Percentiles rank a stretch among this genome's conserved stretches.
These are phyloP conservation scores for Hypomecis atomaria DNA, from an alignment of 2,888 invertebrate genomes.

Conservation along the genomic window DNA sequence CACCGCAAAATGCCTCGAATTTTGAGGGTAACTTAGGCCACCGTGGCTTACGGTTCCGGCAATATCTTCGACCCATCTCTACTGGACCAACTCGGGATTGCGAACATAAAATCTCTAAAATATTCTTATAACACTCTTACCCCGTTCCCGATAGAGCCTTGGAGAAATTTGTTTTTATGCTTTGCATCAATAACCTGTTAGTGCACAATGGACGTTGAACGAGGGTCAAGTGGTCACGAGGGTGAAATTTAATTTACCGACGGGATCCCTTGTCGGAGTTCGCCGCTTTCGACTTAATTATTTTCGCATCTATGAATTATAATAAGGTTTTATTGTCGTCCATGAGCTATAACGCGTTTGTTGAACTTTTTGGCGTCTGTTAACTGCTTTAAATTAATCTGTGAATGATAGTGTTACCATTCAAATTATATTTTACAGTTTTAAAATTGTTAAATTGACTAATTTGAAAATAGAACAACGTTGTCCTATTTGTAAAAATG, in stretches of 20 bases:
- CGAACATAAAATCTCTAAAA: constrained; percentile 23
- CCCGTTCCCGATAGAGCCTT: constrained; percentile 32
- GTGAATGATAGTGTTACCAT: background rate
- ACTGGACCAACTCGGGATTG: background rate
- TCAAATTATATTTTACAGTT: background rate
- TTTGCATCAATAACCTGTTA: constrained; percentile 66
- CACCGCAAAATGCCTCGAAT: no score
- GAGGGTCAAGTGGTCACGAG: constrained; percentile 68
- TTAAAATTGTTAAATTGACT: background rate
- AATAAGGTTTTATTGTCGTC: constrained; percentile 49
- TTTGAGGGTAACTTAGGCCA: no score
- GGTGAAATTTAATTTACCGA: constrained; percentile 70
- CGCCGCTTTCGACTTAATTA: constrained; percentile 65
- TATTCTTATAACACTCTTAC: constrained; percentile 33
- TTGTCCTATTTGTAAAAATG: no score
- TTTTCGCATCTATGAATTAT: constrained; percentile 64
- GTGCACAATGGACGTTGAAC: constrained; percentile 64
- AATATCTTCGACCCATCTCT: constrained; percentile 2
- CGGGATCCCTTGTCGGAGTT: constrained; percentile 55
- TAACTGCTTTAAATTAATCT: background rate
- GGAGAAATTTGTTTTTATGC: constrained; percentile 55
- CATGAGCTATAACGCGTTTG: constrained; percentile 27
- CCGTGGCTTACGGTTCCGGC: background rate
- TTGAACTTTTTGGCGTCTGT: constrained; percentile 32
- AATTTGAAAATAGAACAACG: no score